Evolutionary conservation across 2,888 invertebrate species (phyloP).

Genomic region (Lepidocyrtinus sp.): DNA sequence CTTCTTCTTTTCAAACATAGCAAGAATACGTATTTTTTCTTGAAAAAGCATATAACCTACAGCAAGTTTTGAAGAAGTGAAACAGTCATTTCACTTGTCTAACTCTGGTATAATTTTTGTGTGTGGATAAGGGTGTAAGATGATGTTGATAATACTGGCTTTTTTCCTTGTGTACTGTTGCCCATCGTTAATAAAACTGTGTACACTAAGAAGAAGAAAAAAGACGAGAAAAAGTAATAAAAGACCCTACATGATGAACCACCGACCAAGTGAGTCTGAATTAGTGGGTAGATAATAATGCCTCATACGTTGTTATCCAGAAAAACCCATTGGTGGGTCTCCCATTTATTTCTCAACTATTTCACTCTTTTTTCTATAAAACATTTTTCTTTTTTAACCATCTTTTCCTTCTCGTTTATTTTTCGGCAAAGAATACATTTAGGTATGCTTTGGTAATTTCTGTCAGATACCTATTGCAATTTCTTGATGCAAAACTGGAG

Average conservation of each 20-base stretch:
- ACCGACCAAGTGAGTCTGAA: constrained; percentile 68
- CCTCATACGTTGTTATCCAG: constrained; percentile 65
- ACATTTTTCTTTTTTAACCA: constrained; percentile 19
- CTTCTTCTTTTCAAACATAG: not conserved
- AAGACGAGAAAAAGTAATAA: constrained; percentile 57
- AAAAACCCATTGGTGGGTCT: constrained; percentile 68
- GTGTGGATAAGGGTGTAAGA: constrained; percentile 1
- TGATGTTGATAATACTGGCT: too few species aligned
- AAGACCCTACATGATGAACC: constrained; percentile 69
- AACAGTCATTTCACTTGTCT: constrained; percentile 44
- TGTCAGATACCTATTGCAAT: too few species aligned
- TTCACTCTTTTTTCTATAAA: constrained; percentile 46
- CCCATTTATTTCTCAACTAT: constrained; percentile 61
- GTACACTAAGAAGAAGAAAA: constrained; percentile 58
- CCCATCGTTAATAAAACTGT: constrained; percentile 28
- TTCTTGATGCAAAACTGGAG: too few species aligned
- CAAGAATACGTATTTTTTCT: constrained; percentile 6
- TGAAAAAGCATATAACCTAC: constrained; percentile 9
- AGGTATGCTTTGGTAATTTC: too few species aligned
- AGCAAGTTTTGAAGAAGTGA: constrained; percentile 8
- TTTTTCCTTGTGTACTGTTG: not conserved
- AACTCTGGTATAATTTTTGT: not conserved
- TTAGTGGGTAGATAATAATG: constrained; percentile 69
- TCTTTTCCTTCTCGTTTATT: constrained; percentile 12
- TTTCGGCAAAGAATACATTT: too few species aligned